Base-by-base conservation (phyloP, 1,140 invertebrate genomes). In the Ceratina australensis region DNA sequence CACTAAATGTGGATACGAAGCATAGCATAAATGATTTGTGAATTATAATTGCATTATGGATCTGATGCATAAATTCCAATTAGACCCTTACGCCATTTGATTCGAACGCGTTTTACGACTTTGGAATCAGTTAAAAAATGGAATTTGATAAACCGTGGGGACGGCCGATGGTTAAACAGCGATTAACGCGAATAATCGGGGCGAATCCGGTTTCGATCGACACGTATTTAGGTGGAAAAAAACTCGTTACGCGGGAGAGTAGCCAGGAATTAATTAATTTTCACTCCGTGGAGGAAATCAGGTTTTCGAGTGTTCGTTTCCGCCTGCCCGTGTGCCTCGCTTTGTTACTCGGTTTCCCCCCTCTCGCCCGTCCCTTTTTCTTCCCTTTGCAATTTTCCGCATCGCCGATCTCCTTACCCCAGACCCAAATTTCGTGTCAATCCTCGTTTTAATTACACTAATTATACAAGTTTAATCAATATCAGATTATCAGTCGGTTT, bases 231-330 rank as follows among this genome's bases (percentile, higher is more conserved):
- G 16, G 1, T 12, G 28, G 24, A 56, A 68, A 68, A 56, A 12
- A 47, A 20, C 54, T 57, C 28, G 54, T 57, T 69, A 13, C 28
- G 28, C 28, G 52, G 16, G 42, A 22, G 2, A 47, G 67, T 22
- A 33, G 59, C 16, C 47, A 56, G 67, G 33, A 42, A 69, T 69
- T 69, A 69, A 69, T 69, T 69, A 69, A 69, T 69, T 69, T 69
- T 57, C 67, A 24, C 15, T 57, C 18, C 20, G 28, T 33, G 67
- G 16, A 22, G 67, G 52, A 42, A 69, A 57, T 69, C 54, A 57
- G 10, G 54, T 57, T 69, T 24, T 69, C 26, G 16, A 69, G 54
- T 4, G 28, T 57, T 69, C 52, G 54, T 69, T 69, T 69, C 67
- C 52, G 28, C 57, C 57, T 69, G 1, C 2, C 47, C 65, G 24